Evolutionary conservation across 2,888 invertebrate species (phyloP).

Genomic region (Drosophila greeni): DNA sequence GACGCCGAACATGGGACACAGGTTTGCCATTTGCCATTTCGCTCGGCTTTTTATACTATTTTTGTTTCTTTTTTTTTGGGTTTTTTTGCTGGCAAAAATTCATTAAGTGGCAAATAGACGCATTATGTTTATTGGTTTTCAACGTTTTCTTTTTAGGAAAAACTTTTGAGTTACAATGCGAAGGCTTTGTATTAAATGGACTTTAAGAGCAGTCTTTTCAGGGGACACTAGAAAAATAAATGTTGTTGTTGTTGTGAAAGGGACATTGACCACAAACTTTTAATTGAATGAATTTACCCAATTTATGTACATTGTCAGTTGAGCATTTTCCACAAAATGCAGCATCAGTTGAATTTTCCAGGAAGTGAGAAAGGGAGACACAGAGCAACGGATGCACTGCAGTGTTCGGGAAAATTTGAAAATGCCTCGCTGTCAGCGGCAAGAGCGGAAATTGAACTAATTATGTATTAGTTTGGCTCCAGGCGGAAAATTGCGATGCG

Average conservation of each 20-base stretch:
- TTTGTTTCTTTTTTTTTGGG: slow-evolving; percentile 6
- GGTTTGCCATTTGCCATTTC: slow-evolving; percentile 61
- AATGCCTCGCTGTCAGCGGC: slow-evolving; percentile 42
- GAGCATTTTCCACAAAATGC: slow-evolving; percentile 22
- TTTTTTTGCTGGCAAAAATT: slow-evolving; percentile 38
- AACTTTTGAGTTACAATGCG: slow-evolving; percentile 29
- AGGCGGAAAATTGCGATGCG: slow-evolving; percentile 27
- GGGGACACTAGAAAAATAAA: slow-evolving; percentile 32
- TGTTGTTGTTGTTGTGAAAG: slow-evolving; percentile 42
- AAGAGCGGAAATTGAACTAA: slow-evolving; percentile 52
- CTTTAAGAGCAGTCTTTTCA: not conserved
- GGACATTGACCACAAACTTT: slow-evolving; percentile 47
- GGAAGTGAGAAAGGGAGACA: not conserved
- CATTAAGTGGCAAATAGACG: slow-evolving; percentile 70
- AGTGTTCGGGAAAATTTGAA: slow-evolving; percentile 18
- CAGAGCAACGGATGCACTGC: slow-evolving; percentile 18
- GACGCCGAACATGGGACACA: slow-evolving; percentile 51
- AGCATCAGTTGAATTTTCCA: slow-evolving; percentile 25
- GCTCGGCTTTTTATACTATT: slow-evolving; percentile 14
- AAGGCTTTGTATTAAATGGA: slow-evolving; percentile 43
- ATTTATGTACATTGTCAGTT: slow-evolving; percentile 30
- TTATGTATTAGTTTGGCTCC: slow-evolving; percentile 51
- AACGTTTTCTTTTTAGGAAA: slow-evolving; percentile 7
- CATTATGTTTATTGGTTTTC: slow-evolving; percentile 56
- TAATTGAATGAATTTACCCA: slow-evolving; percentile 59